Evolutionary conservation across 2,888 invertebrate genomes (phyloP).

Genomic region (Iphiclides podalirius): DNA sequence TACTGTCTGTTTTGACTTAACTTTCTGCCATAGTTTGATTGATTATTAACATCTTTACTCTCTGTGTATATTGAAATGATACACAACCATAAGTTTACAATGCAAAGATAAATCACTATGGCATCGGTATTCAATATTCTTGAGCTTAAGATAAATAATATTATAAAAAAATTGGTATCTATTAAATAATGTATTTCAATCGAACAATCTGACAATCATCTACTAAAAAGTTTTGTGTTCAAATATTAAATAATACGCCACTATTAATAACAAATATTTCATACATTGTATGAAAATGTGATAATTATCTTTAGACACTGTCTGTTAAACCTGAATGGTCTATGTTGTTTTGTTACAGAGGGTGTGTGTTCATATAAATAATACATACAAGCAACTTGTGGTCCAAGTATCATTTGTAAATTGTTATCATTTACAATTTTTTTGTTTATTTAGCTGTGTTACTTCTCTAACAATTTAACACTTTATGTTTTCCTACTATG

Average conservation of each 20-base stretch:
- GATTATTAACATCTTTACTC: too few species aligned
- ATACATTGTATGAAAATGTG: too few species aligned
- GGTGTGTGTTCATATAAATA: slow-evolving; percentile 4
- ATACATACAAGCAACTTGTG: slow-evolving; percentile 12
- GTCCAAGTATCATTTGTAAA: slow-evolving; percentile 21
- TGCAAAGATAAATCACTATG: too few species aligned
- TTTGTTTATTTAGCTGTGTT: too few species aligned
- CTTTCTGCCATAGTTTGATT: background rate
- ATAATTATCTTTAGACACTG: too few species aligned
- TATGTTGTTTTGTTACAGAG: background rate
- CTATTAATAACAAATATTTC: background rate
- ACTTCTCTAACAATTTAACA: too few species aligned
- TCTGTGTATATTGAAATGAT: too few species aligned
- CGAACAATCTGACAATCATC: background rate
- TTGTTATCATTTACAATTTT: slow-evolving; percentile 1
- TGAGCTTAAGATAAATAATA: too few species aligned
- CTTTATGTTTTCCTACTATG: too few species aligned
- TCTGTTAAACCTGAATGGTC: too few species aligned
- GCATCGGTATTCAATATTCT: too few species aligned
- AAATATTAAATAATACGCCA: background rate
- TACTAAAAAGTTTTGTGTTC: background rate
- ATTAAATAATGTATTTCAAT: background rate
- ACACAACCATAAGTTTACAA: too few species aligned
- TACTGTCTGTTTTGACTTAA: background rate
- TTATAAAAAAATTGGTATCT: background rate